Base-by-base conservation (phyloP, 2,797 vertebrate genomes). In the Periparus ater region DNA sequence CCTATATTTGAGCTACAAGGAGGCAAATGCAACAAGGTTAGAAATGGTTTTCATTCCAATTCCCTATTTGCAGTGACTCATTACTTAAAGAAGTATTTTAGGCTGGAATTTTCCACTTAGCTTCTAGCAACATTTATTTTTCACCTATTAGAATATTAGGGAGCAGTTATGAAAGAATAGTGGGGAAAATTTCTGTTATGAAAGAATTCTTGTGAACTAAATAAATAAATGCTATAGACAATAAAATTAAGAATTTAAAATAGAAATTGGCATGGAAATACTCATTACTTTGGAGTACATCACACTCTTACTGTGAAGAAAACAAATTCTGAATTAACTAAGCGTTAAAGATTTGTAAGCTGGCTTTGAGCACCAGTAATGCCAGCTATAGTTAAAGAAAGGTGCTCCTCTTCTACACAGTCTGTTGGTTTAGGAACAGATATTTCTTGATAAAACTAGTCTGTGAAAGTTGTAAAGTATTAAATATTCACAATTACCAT, bases 291-390 rank as follows among this genome's bases (percentile, higher is more conserved):
- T 15, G 29, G 47, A 65, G 44, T 48, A 74, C 19, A 53, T 40
- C 9, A 17, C 65, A 38, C 25, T 76, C 6, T 87, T 67, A 51
- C 20, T 50, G 10, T 38, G 34, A 91, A 73, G 48, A 83, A 94
- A 93, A 89, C 17, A 72, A 93, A 54, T 91, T 85, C 65, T 81
- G 50, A 82, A 68, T 85, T 93, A 89, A 80, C 71, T 80, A 67
- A 79, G 63, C 4, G 2, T 74, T 61, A 85, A 61, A 34, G 19
- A 89, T 48, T 83, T 2, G 0, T 50, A 74, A 65, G 5, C 2
- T 80, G 54, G 18, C 20, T 91, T 73, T 74, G 57, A 92, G 61
- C 36, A 65, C 32, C 48, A 34, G 29, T 55, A 50, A 57, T 8
- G 7, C 29, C 36, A 82, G 38, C 30, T 57, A 27, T 13, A 67